Conservation (phyloP, 2,797 vertebrate species). For the Trichosurus vulpecula region DNA sequence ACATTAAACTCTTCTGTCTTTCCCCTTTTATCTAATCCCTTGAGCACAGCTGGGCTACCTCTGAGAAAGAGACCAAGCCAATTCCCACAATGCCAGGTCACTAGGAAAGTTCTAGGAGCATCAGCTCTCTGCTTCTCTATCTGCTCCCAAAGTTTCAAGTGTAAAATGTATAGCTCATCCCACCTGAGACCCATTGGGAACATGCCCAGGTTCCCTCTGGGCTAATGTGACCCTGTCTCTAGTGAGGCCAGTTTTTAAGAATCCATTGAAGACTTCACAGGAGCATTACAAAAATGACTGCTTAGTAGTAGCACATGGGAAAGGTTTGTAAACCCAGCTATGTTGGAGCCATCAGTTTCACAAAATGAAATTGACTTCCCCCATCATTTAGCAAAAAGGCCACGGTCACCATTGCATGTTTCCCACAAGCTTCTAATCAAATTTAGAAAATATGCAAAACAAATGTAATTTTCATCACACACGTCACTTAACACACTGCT, state of each 20-base stretch:
- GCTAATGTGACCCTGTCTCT: neutral
- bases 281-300: neutral
- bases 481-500: constrained; percentile 45
- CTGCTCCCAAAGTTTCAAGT: neutral
- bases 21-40: neutral
- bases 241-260: neutral
- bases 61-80: neutral
- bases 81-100: neutral
- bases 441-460: constrained; percentile 54
- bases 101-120: neutral
- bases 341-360: neutral
- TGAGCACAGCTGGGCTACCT: neutral
- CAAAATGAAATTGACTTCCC: neutral
- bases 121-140: neutral
- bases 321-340: neutral
- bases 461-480: constrained; percentile 58
- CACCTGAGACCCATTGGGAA: neutral
- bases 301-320: neutral
- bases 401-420: constrained; percentile 36
- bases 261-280: neutral
- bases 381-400: constrained; percentile 9
- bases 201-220: neutral
- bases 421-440: constrained; percentile 55
- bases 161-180: neutral
- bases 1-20: neutral